phyloP scores from a whole-genome alignment of 2,888 invertebrate genomes.

The Leistus spinibarbis region DNA sequence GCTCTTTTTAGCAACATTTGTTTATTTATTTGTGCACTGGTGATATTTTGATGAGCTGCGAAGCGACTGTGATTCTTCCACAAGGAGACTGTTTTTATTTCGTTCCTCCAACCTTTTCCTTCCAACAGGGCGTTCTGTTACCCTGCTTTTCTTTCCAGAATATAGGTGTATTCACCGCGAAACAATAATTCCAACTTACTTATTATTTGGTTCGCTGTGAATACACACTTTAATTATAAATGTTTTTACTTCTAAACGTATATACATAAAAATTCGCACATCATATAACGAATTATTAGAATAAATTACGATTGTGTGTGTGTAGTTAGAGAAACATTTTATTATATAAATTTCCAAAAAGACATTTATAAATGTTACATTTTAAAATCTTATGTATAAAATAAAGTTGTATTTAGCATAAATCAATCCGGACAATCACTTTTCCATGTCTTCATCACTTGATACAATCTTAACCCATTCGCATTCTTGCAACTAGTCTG shows the following conservation, averaged over 20 bases:
- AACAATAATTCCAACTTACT: neutral
- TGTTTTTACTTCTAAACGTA: conserved; percentile 1
- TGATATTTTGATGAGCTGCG: neutral
- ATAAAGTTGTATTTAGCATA: conserved; percentile 36
- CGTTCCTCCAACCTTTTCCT: conserved; percentile 5
- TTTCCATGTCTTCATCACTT: conserved; percentile 31
- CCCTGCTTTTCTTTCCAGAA: conserved; percentile 10
- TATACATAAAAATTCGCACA: neutral
- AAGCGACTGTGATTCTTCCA: conserved; percentile 18
- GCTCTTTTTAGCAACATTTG: neutral
- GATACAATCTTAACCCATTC: conserved; percentile 20
- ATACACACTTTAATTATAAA: neutral
- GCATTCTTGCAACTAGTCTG: neutral
- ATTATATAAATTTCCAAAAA: conserved; percentile 16
- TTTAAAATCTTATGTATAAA: conserved; percentile 36
- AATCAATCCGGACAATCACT: conserved; percentile 14
- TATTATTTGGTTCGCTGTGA: too few species aligned
- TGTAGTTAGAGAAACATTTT: conserved; percentile 27
- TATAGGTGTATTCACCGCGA: neutral
- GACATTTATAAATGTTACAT: conserved; percentile 31
- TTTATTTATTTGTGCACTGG: neutral
- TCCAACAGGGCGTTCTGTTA: neutral
- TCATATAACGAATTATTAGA: neutral
- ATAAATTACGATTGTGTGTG: conserved; percentile 16
- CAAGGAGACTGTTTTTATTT: conserved; percentile 29